phyloP scores from a whole-genome alignment of 2,888 invertebrate genomes.

The Brenthis daphne region DNA sequence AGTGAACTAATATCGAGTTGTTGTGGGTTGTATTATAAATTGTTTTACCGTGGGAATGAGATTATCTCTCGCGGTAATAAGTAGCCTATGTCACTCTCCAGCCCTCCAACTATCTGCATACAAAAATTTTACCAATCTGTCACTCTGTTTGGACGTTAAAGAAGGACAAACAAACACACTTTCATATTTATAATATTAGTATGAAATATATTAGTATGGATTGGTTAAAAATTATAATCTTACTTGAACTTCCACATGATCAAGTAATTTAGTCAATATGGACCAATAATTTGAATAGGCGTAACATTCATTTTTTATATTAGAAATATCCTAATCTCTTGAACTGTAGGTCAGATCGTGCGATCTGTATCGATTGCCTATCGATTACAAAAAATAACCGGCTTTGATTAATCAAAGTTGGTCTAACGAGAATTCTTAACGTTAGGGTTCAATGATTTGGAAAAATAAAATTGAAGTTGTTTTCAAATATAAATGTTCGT shows the following conservation, averaged over 20 bases:
- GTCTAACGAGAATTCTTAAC: conserved; percentile 6
- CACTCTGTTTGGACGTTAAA: too few relatives aligned
- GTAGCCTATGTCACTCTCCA: too few relatives aligned
- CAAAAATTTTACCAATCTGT: too few relatives aligned
- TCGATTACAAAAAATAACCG: conserved; percentile 58
- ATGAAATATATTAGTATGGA: neutral
- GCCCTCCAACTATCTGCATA: too few relatives aligned
- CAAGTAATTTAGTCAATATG: conserved; percentile 11
- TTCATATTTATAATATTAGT: too few relatives aligned
- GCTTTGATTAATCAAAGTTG: conserved; percentile 25
- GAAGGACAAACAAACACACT: too few relatives aligned
- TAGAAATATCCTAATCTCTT: conserved; percentile 55
- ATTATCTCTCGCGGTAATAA: too few relatives aligned
- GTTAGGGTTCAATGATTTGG: conserved; percentile 10
- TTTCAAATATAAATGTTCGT: too few relatives aligned
- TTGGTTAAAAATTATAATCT: conserved; percentile 7
- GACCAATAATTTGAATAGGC: conserved; percentile 4
- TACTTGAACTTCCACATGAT: conserved; percentile 8
- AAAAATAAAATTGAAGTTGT: too few relatives aligned
- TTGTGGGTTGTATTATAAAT: too few relatives aligned
- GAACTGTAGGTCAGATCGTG: conserved; percentile 66
- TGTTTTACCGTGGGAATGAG: too few relatives aligned
- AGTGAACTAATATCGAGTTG: too few relatives aligned
- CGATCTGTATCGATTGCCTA: conserved; percentile 58
- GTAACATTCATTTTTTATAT: conserved; percentile 33